phyloP scores from a whole-genome alignment of 2,888 invertebrate species.

The Pomacea canaliculata region DNA sequence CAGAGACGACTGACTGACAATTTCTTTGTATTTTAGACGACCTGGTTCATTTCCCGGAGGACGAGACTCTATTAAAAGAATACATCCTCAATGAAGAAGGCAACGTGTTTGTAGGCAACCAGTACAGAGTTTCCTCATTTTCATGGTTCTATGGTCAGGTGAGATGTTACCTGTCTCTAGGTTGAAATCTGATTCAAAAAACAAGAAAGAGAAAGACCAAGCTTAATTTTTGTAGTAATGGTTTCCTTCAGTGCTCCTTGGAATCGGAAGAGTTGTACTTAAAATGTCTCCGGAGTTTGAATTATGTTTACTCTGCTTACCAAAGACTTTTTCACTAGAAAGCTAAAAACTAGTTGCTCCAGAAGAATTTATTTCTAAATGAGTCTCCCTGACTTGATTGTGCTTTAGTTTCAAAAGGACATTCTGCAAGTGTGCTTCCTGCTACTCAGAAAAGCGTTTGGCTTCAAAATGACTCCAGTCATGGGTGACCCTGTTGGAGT shows the following conservation, averaged over 20 bases:
- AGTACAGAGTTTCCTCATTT: constrained; percentile 78
- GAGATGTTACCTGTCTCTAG: background rate
- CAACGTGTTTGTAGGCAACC: constrained; percentile 89
- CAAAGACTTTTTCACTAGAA: no score
- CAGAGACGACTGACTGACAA: no score
- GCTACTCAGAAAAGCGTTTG: constrained; percentile 38
- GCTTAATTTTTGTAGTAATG: no score
- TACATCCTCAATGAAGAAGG: constrained; percentile 85
- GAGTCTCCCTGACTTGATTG: no score
- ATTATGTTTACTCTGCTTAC: no score
- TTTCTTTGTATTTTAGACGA: constrained; percentile 73
- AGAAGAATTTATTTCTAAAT: no score
- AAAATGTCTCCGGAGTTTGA: no score
- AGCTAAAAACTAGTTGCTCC: no score
- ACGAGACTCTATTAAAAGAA: constrained; percentile 84
- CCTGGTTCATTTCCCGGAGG: constrained; percentile 79
- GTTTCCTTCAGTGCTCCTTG: no score
- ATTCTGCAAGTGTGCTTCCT: constrained; percentile 43
- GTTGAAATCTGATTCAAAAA: no score
- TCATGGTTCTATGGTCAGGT: constrained; percentile 92
- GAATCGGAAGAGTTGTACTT: no score
- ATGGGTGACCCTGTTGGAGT: constrained; percentile 28
- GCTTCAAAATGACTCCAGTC: constrained; percentile 14
- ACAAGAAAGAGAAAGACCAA: no score
- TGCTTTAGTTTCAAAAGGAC: constrained; percentile 43